Percentiles rank a stretch among this genome's conserved stretches.
These are phyloP conservation scores for Poeciliopsis prolifica DNA, from an alignment of 2,113 vertebrate genomes.

Conservation along the genomic window DNA sequence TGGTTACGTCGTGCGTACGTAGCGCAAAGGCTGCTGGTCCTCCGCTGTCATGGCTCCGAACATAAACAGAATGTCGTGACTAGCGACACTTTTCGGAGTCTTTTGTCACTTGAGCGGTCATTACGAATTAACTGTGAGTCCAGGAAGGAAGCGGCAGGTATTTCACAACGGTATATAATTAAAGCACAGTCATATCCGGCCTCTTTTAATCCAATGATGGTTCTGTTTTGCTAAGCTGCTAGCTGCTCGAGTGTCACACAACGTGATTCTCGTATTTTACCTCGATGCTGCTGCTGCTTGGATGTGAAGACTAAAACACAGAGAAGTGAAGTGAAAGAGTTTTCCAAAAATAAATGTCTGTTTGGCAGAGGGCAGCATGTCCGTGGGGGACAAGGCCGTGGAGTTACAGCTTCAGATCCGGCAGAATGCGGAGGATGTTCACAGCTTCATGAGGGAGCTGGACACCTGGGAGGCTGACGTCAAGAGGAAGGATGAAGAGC, in stretches of 20 bases:
- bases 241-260: conserved; percentile 12
- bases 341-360: conserved; percentile 24
- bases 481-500: conserved; percentile 88
- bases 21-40: conserved; percentile 57
- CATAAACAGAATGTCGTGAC: conserved; percentile 58
- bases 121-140: background rate
- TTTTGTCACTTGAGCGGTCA: background rate
- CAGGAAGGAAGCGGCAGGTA: conserved; percentile 22
- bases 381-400: conserved; percentile 83
- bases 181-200: background rate
- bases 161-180: background rate
- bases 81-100: background rate
- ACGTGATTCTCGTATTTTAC: conserved; percentile 29
- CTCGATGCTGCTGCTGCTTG: background rate
- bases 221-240: conserved; percentile 1
- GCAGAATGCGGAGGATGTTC: conserved; percentile 93
- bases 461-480: conserved; percentile 94
- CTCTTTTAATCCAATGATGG: background rate
- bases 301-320: background rate
- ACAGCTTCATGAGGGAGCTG: conserved; percentile 91
- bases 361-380: conserved; percentile 78
- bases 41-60: conserved; percentile 73
- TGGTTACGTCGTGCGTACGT: background rate
- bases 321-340: background rate
- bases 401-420: conserved; percentile 93